phyloP scores from a whole-genome alignment of 2,888 invertebrate genomes.

The Epistrophe eligans region DNA sequence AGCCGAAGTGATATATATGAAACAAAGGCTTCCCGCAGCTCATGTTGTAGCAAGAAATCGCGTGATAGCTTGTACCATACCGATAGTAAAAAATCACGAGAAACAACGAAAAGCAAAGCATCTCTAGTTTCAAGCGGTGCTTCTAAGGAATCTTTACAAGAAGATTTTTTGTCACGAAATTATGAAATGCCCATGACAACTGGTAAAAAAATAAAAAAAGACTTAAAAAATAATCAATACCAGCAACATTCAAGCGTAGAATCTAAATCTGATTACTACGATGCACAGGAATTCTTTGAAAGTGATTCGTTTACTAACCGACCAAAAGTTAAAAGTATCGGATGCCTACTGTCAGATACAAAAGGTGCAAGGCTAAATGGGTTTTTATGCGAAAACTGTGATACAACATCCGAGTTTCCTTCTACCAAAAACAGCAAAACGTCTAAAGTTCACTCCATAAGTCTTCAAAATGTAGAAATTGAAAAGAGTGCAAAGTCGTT shows the following conservation, averaged over 20 bases:
- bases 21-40: slow-evolving; percentile 87
- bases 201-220: slow-evolving; percentile 82
- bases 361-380: slow-evolving; percentile 82
- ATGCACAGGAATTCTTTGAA: slow-evolving; percentile 85
- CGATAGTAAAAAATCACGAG: slow-evolving; percentile 88
- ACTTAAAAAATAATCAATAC: slow-evolving; percentile 81
- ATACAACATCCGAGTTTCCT: slow-evolving; percentile 87
- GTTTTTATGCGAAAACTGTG: slow-evolving; percentile 86
- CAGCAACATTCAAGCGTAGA: slow-evolving; percentile 89
- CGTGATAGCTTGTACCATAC: slow-evolving; percentile 88
- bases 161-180: slow-evolving; percentile 83
- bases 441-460: slow-evolving; percentile 88
- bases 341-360: slow-evolving; percentile 86
- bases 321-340: slow-evolving; percentile 86
- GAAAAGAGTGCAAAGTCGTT: slow-evolving; percentile 85
- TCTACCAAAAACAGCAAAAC: slow-evolving; percentile 86
- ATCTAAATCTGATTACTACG: slow-evolving; percentile 89
- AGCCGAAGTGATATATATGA: slow-evolving; percentile 89
- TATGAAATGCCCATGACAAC: slow-evolving; percentile 84
- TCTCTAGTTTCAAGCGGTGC: slow-evolving; percentile 87
- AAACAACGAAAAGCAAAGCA: slow-evolving; percentile 87
- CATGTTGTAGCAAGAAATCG: slow-evolving; percentile 88
- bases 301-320: slow-evolving; percentile 78
- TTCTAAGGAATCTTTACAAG: slow-evolving; percentile 87
- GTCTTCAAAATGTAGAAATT: slow-evolving; percentile 89